These are phyloP conservation scores for Saccostrea cuccullata DNA, from an alignment of 1,140 invertebrate genomes.

Conservation along the genomic window DNA sequence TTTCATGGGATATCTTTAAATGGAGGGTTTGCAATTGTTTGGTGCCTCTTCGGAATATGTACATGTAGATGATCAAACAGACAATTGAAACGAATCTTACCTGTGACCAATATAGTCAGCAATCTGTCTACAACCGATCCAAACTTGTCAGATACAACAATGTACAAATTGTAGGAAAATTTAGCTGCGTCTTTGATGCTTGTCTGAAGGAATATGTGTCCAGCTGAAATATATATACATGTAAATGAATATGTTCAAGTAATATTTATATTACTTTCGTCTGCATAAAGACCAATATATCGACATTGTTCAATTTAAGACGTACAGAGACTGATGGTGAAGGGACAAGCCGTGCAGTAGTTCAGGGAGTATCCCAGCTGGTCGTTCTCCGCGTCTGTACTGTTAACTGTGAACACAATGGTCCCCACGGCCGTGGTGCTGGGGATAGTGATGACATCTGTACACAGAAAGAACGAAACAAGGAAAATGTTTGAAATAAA, in stretches of 20 bases:
- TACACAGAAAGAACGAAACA: neutral
- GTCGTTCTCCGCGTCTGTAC: conserved; percentile 5
- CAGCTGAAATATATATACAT: neutral
- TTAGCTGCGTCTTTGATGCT: neutral
- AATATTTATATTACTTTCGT: no score
- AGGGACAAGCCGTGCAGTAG: neutral
- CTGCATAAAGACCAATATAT: no score
- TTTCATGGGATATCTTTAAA: no score
- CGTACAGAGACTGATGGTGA: conserved; percentile 25
- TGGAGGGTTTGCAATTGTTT: no score
- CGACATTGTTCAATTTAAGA: neutral
- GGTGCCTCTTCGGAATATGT: no score
- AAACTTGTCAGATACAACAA: conserved; percentile 1
- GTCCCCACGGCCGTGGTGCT: conserved; percentile 19
- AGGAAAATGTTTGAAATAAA: neutral
- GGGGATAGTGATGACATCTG: conserved; percentile 9
- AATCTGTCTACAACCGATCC: neutral
- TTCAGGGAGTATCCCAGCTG: neutral
- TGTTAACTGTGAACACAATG: neutral
- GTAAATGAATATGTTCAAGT: no score
- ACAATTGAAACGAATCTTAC: neutral
- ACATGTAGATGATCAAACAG: no score
- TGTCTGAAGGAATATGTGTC: conserved; percentile 21
- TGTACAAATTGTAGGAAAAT: conserved; percentile 24
- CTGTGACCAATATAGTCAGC: neutral